Conservation (phyloP, 2,888 invertebrate species). For the Cyclophora albipunctata region DNA sequence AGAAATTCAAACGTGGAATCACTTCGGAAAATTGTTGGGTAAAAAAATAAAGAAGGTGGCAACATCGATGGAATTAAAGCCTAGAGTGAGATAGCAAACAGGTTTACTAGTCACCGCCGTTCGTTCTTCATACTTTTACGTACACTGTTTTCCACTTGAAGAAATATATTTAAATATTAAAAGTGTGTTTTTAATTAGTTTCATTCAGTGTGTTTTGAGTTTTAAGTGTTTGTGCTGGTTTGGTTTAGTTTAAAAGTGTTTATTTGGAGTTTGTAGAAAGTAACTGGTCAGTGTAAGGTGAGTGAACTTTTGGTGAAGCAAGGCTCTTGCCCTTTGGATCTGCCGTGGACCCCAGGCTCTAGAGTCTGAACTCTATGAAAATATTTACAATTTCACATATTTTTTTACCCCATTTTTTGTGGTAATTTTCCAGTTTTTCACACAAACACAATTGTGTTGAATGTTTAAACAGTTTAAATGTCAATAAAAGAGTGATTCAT, state of each 20-base stretch:
- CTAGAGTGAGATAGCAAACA: slow-evolving; percentile 54
- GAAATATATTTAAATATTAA: slow-evolving; percentile 50
- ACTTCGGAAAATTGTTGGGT: background rate
- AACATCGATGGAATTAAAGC: slow-evolving; percentile 34
- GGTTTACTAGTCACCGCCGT: slow-evolving; percentile 48
- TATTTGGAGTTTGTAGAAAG: slow-evolving; percentile 24
- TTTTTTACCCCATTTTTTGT: slow-evolving; percentile 6
- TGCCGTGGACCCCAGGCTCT: slow-evolving; percentile 22
- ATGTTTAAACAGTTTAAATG: no score
- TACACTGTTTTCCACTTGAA: slow-evolving; percentile 41
- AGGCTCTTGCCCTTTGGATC: slow-evolving; percentile 49
- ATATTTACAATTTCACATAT: no score
- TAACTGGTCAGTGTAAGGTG: slow-evolving; percentile 46
- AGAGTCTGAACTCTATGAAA: slow-evolving; percentile 12
- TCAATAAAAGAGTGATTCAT: no score
- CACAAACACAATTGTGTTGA: no score
- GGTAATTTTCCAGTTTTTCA: slow-evolving; percentile 2
- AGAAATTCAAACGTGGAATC: background rate
- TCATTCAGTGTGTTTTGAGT: slow-evolving; percentile 35
- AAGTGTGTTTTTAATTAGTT: slow-evolving; percentile 34
- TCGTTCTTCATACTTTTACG: slow-evolving; percentile 29
- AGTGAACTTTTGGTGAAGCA: slow-evolving; percentile 48
- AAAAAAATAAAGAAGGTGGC: slow-evolving; percentile 23
- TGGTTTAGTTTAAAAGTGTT: no score
- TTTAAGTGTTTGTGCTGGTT: no score